These are phyloP conservation scores for Kuschelorhynchus macadamiae DNA, from an alignment of 2,888 invertebrate species.

Conservation along the genomic window DNA sequence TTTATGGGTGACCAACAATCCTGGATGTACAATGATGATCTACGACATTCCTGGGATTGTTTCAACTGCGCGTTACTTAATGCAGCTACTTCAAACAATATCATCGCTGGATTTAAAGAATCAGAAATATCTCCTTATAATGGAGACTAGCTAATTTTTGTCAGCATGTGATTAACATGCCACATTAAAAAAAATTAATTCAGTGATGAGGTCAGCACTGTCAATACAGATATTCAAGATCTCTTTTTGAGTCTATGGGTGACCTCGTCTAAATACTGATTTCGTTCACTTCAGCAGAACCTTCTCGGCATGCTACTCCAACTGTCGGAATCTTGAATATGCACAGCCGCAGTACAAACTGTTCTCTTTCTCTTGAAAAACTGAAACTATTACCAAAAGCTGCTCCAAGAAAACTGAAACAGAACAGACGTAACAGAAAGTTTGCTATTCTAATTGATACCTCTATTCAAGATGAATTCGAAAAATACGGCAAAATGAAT, in stretches of 20 bases:
- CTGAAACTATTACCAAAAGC: constrained; percentile 17
- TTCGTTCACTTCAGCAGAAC: too few relatives aligned
- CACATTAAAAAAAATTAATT: too few relatives aligned
- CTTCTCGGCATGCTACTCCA: neutral
- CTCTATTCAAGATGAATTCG: neutral
- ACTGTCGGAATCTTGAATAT: neutral
- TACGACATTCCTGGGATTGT: too few relatives aligned
- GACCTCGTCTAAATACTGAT: neutral
- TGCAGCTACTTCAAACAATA: neutral
- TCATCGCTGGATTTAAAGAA: neutral
- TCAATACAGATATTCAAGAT: too few relatives aligned
- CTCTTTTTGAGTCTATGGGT: neutral
- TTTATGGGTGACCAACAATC: too few relatives aligned
- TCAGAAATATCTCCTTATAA: neutral
- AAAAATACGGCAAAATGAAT: constrained; percentile 1
- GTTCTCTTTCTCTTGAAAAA: neutral
- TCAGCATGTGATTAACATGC: too few relatives aligned
- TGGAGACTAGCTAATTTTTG: too few relatives aligned
- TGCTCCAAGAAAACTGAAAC: neutral
- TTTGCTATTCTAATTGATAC: constrained; percentile 29
- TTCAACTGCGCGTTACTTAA: neutral
- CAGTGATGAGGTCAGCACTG: too few relatives aligned
- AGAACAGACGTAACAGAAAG: neutral
- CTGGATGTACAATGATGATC: too few relatives aligned
- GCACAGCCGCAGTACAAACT: neutral